Base-by-base conservation (phyloP, 2,797 vertebrate species). In the Xenops minutus region DNA sequence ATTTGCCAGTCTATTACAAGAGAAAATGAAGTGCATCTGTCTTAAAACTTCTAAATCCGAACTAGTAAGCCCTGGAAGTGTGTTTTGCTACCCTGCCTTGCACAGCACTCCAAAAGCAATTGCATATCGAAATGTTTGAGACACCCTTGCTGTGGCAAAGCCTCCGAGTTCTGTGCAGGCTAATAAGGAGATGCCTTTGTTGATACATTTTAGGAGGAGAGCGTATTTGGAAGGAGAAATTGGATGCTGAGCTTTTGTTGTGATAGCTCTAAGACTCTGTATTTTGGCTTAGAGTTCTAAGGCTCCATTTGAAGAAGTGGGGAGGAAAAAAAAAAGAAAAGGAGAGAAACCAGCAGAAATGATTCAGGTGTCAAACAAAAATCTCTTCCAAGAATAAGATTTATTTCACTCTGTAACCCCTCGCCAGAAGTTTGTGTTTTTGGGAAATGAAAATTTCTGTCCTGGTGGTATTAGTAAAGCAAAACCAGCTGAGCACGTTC, bases 381-480 rank as follows among this genome's bases (percentile, higher is more conserved):
- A 92, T 82, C 86, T 87, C 78, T 95, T 97, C 94, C 97, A 97
- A 97, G 96, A 96, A 97, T 96, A 97, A 98, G 89, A 97, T 97
- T 97, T 97, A 97, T 92, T 96, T 96, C 94, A 67, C 83, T 90
- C 92, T 16, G 24, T 95, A 93, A 96, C 95, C 91, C 82, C 58
- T 96, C 88, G 95, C 94, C 95, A 97, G 91, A 94, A 91, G 59
- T 85, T 91, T 93, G 95, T 91, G 74, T 95, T 95, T 92, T 94
- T 80, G 95, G 73, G 86, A 94, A 94, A 95, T 29, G 90, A 96
- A 94, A 73, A 86, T 95, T 96, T 96, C 93, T 93, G 64, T 95
- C 97, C 96, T 90, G 75, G 92, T 96, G 91, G 85, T 97, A 96
- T 73, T 93, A 91, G 83, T 83, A 96, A 93, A 97, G 81, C 88